Conservation (phyloP, 2,888 invertebrate genomes). For the Crocallis elinguaria region DNA sequence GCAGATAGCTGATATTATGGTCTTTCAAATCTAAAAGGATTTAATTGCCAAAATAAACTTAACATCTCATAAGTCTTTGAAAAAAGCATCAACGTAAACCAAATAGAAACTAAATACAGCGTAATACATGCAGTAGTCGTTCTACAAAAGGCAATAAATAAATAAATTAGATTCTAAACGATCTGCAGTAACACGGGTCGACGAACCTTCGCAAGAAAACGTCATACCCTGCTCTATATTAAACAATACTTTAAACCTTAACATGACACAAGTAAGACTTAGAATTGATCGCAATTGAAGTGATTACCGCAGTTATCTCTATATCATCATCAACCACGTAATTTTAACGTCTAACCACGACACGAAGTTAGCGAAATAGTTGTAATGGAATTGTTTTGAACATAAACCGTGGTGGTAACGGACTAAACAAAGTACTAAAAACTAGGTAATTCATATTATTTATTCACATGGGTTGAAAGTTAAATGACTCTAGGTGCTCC, state of each 20-base stretch:
- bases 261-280: background rate
- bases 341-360: slow-evolving; percentile 9
- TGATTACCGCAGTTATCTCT: slow-evolving; percentile 7
- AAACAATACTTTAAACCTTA: background rate
- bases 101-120: background rate
- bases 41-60: too few species aligned
- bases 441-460: too few species aligned
- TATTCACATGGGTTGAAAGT: too few species aligned
- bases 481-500: too few species aligned
- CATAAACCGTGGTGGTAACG: too few species aligned
- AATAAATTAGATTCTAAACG: slow-evolving; percentile 20
- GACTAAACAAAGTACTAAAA: too few species aligned
- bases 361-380: background rate
- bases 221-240: background rate
- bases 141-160: slow-evolving; percentile 10
- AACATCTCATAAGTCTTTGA: background rate
- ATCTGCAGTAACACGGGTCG: slow-evolving; percentile 19
- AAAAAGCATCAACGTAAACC: background rate
- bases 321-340: slow-evolving; percentile 16
- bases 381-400: too few species aligned
- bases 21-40: too few species aligned
- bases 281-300: background rate
- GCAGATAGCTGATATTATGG: too few species aligned
- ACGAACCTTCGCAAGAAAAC: slow-evolving; percentile 14
- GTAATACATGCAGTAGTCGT: background rate